Percentiles rank a stretch among this genome's conserved stretches.
Conservation (phyloP, 2,797 vertebrate genomes). For the Margarornis squamiger region DNA sequence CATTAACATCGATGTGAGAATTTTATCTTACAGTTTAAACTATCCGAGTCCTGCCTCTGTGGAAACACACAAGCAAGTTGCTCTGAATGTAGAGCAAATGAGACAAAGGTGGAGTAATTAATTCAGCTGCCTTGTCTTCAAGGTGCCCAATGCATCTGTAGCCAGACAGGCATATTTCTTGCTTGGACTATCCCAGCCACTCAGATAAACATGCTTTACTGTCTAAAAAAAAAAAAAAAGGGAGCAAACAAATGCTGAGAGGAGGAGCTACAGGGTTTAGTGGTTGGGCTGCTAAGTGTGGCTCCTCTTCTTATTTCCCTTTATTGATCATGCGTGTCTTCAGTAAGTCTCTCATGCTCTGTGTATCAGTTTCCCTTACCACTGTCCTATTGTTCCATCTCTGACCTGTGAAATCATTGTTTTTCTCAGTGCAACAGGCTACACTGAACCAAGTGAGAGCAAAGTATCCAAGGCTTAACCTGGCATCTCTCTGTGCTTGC, state of each 20-base stretch:
- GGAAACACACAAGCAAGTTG: background rate
- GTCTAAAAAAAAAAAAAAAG: background rate
- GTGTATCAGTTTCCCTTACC: background rate
- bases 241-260: background rate
- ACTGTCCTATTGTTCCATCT: background rate
- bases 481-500: background rate
- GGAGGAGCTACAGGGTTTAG: background rate
- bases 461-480: background rate
- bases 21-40: background rate
- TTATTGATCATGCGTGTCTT: background rate
- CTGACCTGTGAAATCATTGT: background rate
- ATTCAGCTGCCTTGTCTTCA: background rate
- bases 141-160: background rate
- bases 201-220: background rate
- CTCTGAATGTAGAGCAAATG: background rate
- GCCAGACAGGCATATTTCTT: background rate
- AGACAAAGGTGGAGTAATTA: background rate
- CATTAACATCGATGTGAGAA: background rate
- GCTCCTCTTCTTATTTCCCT: background rate
- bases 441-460: background rate
- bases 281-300: background rate
- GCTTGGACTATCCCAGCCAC: background rate
- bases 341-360: background rate
- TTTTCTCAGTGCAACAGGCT: background rate
- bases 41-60: background rate